Evolutionary conservation across 2,113 vertebrate species (phyloP), one percentile per base, ranked within the genome.

Genomic region (Willisornis vidua): DNA sequence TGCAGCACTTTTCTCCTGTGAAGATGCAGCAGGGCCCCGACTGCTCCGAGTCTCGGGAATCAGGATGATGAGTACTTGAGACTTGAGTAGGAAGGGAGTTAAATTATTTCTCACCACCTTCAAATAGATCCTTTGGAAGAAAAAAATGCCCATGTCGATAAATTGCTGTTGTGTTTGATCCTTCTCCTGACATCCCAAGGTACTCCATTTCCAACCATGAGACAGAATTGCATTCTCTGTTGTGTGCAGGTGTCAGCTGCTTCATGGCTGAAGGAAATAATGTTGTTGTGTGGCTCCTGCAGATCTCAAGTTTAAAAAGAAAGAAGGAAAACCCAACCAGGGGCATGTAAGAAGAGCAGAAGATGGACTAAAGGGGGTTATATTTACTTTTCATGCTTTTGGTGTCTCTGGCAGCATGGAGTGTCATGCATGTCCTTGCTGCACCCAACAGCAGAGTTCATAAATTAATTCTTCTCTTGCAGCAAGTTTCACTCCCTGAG

Each of bases 101-200:
- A 90, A 94, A 93, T 85, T 90, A 54, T 90, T 82, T 96, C 83
- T 93, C 93, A 81, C 48, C 90, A 65, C 83, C 92, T 93, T 91
- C 90, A 86, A 74, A 92, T 1, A 72, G 72, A 74, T 86, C 85
- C 89, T 90, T 75, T 37, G 61, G 85, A 94, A 86, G 83, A 73
- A 55, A 41, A 84, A 88, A 77, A 65, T 8, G 73, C 79, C 93
- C 20, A 0, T 75, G 95, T 75, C 90, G 80, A 68, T 81, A 75
- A 86, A 72, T 73, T 74, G 85, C 82, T 57, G 71, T 78, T 78
- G 82, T 90, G 79, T 71, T 91, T n/a, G 85, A 43, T 80, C 71
- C 81, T 74, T 33, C 82, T 49, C 13, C 49, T 71, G 94, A 2
- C 92, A 41, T 55, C 51, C 85, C 67, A 7, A 83, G 66, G 74